phyloP scores from a whole-genome alignment of 2,113 vertebrate species.

The Fulica atra region DNA sequence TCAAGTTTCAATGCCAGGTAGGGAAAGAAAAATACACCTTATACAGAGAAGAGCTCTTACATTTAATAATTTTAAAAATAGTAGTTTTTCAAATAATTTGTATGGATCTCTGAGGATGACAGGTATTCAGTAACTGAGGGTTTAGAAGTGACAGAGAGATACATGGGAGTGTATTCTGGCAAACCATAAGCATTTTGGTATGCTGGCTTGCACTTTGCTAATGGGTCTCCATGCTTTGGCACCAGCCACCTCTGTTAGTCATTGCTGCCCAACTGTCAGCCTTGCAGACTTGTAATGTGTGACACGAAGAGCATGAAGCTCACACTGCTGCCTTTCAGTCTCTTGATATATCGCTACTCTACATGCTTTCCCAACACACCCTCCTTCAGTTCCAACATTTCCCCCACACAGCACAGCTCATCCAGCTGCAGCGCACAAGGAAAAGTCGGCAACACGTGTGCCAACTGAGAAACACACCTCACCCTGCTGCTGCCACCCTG shows the following conservation, averaged over 20 bases:
- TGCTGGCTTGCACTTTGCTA: background rate
- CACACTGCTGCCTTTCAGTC: background rate
- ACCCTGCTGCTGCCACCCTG: background rate
- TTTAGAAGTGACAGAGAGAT: background rate
- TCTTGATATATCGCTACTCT: background rate
- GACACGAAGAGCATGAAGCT: background rate
- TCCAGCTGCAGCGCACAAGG: too few species aligned
- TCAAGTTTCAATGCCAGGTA: background rate
- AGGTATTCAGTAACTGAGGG: background rate
- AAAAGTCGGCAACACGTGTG: fast-evolving
- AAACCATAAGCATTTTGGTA: background rate
- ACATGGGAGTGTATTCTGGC: background rate
- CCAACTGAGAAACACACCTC: background rate
- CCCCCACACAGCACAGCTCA: background rate
- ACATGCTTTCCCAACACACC: background rate
- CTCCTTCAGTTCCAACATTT: background rate
- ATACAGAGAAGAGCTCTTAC: background rate
- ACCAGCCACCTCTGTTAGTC: background rate
- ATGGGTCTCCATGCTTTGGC: background rate
- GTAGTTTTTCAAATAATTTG: background rate
- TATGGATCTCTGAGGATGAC: background rate
- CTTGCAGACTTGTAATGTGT: background rate
- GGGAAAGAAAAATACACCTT: background rate
- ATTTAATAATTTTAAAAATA: background rate
- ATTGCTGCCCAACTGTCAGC: background rate